A percentile compares a stretch with the other conserved stretches of the same genome.
Evolutionary conservation across 2,888 invertebrate species (phyloP).

Genomic region (Conistra vaccinii): DNA sequence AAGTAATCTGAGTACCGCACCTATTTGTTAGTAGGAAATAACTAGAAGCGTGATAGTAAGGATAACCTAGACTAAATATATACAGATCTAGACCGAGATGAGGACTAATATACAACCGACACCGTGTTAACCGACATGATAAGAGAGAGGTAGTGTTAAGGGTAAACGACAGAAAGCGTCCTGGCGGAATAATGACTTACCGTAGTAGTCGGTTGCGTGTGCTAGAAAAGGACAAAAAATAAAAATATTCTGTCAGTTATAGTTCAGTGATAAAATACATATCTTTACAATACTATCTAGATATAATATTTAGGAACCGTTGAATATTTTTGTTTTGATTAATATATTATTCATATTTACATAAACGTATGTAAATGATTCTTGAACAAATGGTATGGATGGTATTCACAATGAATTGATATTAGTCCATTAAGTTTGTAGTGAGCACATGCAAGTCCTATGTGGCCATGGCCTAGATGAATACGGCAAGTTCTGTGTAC

Average conservation of each 20-base stretch:
- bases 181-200: conserved; percentile 97
- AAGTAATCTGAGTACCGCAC: conserved; percentile 84
- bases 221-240: conserved; percentile 92
- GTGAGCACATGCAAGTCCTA: conserved; percentile 78
- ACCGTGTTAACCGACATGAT: conserved; percentile 85
- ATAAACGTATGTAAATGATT: conserved; percentile 62
- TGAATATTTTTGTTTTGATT: conserved; percentile 66
- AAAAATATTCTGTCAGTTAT: conserved; percentile 84
- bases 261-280: conserved; percentile 65
- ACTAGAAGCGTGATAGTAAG: conserved; percentile 89
- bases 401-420: conserved; percentile 79
- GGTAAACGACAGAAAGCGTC: conserved; percentile 79
- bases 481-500: conserved; percentile 42
- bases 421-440: conserved; percentile 70
- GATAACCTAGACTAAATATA: conserved; percentile 78
- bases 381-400: conserved; percentile 65
- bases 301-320: conserved; percentile 52
- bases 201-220: conserved; percentile 99
- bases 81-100: conserved; percentile 82
- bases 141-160: conserved; percentile 77
- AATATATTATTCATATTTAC: conserved; percentile 63
- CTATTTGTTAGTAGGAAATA: conserved; percentile 87
- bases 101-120: conserved; percentile 84
- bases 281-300: conserved; percentile 61
- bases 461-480: conserved; percentile 69